phyloP scores from a whole-genome alignment of 2,797 vertebrate species.

The Artibeus lituratus region DNA sequence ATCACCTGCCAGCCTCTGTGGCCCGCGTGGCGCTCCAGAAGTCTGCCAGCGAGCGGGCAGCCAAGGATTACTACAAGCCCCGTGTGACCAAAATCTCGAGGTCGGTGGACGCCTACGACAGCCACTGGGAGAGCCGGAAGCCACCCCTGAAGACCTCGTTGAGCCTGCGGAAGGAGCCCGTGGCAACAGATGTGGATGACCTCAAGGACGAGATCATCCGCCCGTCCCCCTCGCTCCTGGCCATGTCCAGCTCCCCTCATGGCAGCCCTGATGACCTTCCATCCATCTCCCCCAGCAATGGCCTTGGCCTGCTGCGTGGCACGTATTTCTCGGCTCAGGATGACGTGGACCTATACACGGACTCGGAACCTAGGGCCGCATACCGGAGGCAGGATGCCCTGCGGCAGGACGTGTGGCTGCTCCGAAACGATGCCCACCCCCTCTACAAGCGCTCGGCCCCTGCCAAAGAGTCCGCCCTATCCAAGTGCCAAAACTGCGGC shows the following conservation, averaged over 20 bases:
- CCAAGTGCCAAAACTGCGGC: constrained; percentile 94
- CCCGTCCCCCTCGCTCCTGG: constrained; percentile 89
- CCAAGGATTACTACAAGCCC: constrained; percentile 90
- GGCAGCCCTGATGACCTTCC: constrained; percentile 90
- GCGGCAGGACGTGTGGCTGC: constrained; percentile 82
- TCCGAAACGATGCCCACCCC: constrained; percentile 80
- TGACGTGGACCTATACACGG: constrained; percentile 96
- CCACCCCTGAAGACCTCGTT: constrained; percentile 91
- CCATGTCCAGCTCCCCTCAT: constrained; percentile 88
- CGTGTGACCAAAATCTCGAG: constrained; percentile 93
- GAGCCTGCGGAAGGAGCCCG: constrained; percentile 93
- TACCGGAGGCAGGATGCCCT: constrained; percentile 83
- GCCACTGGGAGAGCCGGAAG: constrained; percentile 93
- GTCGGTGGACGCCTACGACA: constrained; percentile 95
- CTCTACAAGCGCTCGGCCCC: constrained; percentile 82
- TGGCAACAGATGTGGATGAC: constrained; percentile 90
- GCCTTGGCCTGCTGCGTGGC: constrained; percentile 84
- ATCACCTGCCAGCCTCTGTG: constrained; percentile 89
- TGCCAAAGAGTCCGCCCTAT: constrained; percentile 84
- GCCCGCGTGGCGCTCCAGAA: constrained; percentile 88
- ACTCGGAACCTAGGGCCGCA: constrained; percentile 82
- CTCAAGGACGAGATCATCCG: constrained; percentile 94
- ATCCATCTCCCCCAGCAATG: constrained; percentile 88
- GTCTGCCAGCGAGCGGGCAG: constrained; percentile 90
- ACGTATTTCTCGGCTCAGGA: constrained; percentile 89